A percentile compares a stretch with the other conserved stretches of the same genome.
Conservation (phyloP, 2,113 vertebrate genomes). For the Notarius quadriscutis region DNA sequence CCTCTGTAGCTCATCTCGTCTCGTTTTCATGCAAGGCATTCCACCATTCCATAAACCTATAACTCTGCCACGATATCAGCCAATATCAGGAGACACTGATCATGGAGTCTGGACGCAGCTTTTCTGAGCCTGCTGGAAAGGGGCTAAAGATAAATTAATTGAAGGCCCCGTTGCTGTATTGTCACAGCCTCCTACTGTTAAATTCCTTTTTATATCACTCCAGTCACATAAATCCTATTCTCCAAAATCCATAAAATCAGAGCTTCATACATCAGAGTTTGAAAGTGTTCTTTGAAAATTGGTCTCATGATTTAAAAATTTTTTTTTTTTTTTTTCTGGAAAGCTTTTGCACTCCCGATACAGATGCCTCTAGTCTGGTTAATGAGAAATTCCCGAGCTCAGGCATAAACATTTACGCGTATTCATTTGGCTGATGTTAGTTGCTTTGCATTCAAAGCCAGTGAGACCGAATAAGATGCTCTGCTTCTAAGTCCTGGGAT, state of each 20-base stretch:
- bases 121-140: background rate
- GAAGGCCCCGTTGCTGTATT: background rate
- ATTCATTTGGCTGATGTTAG: background rate
- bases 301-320: background rate
- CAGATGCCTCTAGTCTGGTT: slow-evolving; percentile 39
- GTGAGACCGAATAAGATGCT: background rate
- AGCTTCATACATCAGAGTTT: background rate
- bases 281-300: slow-evolving; percentile 1
- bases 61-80: background rate
- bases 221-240: too few relatives aligned
- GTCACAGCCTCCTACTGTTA: slow-evolving; percentile 1
- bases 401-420: slow-evolving; percentile 24
- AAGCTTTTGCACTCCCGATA: background rate
- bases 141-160: background rate
- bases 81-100: background rate
- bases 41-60: background rate
- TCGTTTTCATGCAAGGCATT: slow-evolving; percentile 45
- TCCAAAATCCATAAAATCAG: background rate
- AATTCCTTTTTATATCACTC: background rate
- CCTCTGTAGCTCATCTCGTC: slow-evolving; percentile 57
- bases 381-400: slow-evolving; percentile 51
- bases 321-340: background rate
- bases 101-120: background rate
- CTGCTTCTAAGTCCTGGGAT: background rate
- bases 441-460: background rate